These are phyloP conservation scores for Alviniconcha strummeri DNA, from an alignment of 2,888 invertebrate genomes.

Conservation along the genomic window DNA sequence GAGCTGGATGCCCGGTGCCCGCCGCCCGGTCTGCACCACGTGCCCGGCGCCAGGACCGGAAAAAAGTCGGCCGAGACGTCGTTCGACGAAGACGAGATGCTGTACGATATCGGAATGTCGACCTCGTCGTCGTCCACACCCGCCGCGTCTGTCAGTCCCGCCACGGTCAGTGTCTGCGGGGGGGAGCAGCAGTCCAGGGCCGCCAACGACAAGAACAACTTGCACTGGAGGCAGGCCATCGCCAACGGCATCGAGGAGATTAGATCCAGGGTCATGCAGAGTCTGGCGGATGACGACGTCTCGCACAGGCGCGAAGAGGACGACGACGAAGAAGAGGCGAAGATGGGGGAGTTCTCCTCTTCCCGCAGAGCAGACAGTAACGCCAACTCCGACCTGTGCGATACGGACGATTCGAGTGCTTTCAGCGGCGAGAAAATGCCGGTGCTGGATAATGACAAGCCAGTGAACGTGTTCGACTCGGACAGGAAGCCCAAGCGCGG, in stretches of 20 bases:
- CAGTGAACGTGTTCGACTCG: conserved; percentile 56
- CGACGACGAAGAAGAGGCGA: conserved; percentile 1
- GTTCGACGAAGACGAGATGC: conserved; percentile 35
- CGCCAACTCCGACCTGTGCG: background rate
- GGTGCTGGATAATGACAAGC: conserved; percentile 12
- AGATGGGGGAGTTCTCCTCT: background rate
- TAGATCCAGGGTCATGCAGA: background rate
- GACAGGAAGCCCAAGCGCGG: conserved; percentile 63
- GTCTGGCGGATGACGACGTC: conserved; percentile 7
- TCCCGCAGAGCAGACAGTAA: background rate
- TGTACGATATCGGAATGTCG: conserved; percentile 25
- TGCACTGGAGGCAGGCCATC: background rate
- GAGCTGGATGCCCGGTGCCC: conserved; percentile 43
- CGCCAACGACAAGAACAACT: background rate
- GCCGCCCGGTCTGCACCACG: background rate
- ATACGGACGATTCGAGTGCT: background rate
- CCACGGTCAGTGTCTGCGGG: background rate
- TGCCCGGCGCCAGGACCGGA: conserved; percentile 14
- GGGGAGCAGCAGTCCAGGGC: background rate
- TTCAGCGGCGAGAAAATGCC: background rate
- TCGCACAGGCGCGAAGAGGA: background rate
- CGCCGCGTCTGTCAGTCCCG: background rate
- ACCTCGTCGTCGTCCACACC: background rate
- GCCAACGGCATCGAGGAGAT: conserved; percentile 9
- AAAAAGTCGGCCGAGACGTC: conserved; percentile 28